Evolutionary conservation across 30 jellyfish, hydroid and myxozoan species (phyloP).

Genomic region (Chironex yamaguchii): DNA sequence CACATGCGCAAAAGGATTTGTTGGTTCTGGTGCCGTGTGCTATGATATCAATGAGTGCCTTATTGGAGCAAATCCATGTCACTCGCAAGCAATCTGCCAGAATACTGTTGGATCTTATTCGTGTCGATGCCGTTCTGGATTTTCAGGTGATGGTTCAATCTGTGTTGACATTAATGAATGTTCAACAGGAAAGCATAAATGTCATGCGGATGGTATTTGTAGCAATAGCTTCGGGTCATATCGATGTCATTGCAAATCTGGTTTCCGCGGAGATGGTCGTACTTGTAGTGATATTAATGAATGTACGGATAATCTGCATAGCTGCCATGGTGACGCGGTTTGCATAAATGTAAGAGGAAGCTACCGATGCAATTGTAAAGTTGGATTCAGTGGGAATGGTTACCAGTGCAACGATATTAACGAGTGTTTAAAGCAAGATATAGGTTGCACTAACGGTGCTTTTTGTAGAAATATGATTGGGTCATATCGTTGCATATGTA

Average conservation of each 20-base stretch:
- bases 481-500: not conserved
- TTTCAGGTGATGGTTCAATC: not conserved
- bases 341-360: conserved; percentile 9
- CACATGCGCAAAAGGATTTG: not conserved
- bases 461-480: not conserved
- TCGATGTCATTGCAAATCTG: not conserved
- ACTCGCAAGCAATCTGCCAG: not conserved
- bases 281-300: conserved; percentile 13
- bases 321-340: not conserved
- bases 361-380: conserved; percentile 9
- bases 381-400: conserved; percentile 17
- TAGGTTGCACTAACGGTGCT: not conserved
- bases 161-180: conserved; percentile 8
- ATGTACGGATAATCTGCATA: not conserved
- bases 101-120: conserved; percentile 9
- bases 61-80: not conserved
- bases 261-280: not conserved
- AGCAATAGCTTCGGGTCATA: not conserved
- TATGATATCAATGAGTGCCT: conserved; percentile 21
- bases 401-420: not conserved
- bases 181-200: not conserved
- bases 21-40: conserved; percentile 14
- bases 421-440: not conserved
- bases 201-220: not conserved
- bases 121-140: not conserved